Conservation (phyloP, 2,888 invertebrate genomes). For the Galeopsomyia nigrocyanea region DNA sequence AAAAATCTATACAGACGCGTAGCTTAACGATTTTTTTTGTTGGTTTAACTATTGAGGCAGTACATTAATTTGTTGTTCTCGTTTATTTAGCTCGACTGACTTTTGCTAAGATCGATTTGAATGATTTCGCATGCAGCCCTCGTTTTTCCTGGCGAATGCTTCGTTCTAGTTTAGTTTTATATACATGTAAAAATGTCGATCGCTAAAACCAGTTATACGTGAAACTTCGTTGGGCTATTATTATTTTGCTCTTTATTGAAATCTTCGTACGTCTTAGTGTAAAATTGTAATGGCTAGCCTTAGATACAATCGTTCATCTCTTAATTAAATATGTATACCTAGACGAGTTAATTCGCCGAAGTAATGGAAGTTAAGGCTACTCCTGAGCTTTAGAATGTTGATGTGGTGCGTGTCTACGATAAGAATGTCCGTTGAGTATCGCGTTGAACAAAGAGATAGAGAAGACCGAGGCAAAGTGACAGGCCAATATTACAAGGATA, state of each 20-base stretch:
- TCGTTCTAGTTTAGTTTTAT: conserved; percentile 16
- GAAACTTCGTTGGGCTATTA: conserved; percentile 41
- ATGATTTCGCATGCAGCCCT: neutral
- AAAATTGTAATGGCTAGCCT: conserved; percentile 40
- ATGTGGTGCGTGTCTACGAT: conserved; percentile 24
- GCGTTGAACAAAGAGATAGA: conserved; percentile 38
- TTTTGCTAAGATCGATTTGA: neutral
- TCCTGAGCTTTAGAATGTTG: conserved; percentile 42
- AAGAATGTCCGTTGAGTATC: conserved; percentile 9
- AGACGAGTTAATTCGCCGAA: conserved; percentile 32
- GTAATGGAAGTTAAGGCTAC: conserved; percentile 34
- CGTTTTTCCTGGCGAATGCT: conserved; percentile 7
- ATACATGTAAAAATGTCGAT: conserved; percentile 42
- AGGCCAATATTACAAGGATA: neutral
- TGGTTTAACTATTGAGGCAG: conserved; percentile 39
- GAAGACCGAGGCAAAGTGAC: conserved; percentile 41
- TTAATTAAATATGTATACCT: neutral
- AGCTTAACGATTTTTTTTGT: conserved; percentile 40
- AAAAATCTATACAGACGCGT: conserved; percentile 30
- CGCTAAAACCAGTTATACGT: conserved; percentile 12
- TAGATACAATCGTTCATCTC: conserved; percentile 28
- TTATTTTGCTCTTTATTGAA: conserved; percentile 25
- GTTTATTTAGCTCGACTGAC: conserved; percentile 13
- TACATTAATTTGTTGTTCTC: conserved; percentile 45
- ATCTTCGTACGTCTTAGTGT: conserved; percentile 39